Evolutionary conservation across 2,888 invertebrate genomes (phyloP), one percentile per base, ranked within the genome.

Genomic region (Pristionchus maxplancki): DNA sequence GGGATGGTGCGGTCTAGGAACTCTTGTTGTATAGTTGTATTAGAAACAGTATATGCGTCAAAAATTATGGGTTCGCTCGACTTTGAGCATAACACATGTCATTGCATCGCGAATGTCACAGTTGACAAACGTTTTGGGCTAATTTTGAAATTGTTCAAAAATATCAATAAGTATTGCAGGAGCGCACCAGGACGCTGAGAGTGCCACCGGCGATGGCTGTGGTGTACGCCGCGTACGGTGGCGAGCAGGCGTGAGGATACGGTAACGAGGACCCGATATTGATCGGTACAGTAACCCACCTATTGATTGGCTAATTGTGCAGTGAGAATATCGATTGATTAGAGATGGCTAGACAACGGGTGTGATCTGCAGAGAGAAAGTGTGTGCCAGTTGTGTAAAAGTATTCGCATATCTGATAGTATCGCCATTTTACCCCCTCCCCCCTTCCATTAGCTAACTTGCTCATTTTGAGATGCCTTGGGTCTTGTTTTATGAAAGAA

Each of bases 151-250:
- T 13, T 48, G 48, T 48, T 48, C 6, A 13, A 48, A 20, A 20
- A 17, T 1, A 50, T 20, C 20, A 50, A 50, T 8, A 20, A 5
- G 20, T 50, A 50, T 50, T 50, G 1, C 67, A 67, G 83, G 86
- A 87, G 71, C 67, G 50, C n/a, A 11, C n/a, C 3, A 67, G 71
- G 28, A 8, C 37, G 0, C 53, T 87, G 50, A 31, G 78, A 0
- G 58, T 87, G 31, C 87, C 87, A 20, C 78, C 87, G 5, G n/a
- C 53, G 17, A 40, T 53, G 34, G 87, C 74, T 20, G 87, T 87
- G 20, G 87, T 87, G 1, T 78, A 87, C 58, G 37, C 74, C 4
- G 84, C 84, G 1, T 82, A 82, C 82, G 82, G 82, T 50, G 82
- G 82, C 34, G 48, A 48, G 50, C n/a, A 50, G 50, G 82, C 48